phyloP scores from a whole-genome alignment of 2,797 vertebrate genomes.

The Acanthurus tractus region DNA sequence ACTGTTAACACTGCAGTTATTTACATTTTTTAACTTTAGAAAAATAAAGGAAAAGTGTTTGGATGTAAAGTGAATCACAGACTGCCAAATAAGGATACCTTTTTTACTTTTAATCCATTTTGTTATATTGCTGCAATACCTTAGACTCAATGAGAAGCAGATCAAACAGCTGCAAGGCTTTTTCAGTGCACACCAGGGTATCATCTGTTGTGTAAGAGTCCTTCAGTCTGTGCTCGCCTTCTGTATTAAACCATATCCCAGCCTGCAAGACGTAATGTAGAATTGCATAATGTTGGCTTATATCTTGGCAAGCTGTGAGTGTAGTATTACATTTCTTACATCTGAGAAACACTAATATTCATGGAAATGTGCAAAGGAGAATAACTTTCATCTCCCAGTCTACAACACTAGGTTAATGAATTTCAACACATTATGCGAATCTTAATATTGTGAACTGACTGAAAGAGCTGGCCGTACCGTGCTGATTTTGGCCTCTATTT shows the following conservation, averaged over 20 bases:
- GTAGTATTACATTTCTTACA: not conserved
- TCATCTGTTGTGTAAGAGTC: constrained; percentile 76
- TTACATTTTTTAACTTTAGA: constrained; percentile 10
- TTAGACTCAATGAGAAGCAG: constrained; percentile 85
- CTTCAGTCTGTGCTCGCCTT: constrained; percentile 83
- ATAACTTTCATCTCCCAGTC: not conserved
- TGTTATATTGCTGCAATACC: constrained; percentile 68
- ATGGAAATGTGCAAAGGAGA: not conserved
- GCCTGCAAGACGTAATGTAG: constrained; percentile 78
- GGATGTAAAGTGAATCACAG: not conserved
- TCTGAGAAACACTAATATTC: not conserved
- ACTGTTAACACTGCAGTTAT: not conserved
- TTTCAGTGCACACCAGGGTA: constrained; percentile 73
- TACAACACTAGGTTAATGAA: not conserved
- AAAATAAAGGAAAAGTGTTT: not conserved
- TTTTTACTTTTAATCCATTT: not conserved
- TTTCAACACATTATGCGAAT: not conserved
- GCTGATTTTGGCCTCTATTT: constrained; percentile 85
- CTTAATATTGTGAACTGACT: not conserved
- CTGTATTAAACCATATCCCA: constrained; percentile 88
- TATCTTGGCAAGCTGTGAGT: not conserved
- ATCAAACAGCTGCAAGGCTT: constrained; percentile 72
- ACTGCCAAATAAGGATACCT: constrained; percentile 1
- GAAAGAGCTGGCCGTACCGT: constrained; percentile 77
- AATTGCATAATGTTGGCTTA: constrained; percentile 10